Conservation (phyloP, 2,888 invertebrate species). For the Eupithecia vulgata region DNA sequence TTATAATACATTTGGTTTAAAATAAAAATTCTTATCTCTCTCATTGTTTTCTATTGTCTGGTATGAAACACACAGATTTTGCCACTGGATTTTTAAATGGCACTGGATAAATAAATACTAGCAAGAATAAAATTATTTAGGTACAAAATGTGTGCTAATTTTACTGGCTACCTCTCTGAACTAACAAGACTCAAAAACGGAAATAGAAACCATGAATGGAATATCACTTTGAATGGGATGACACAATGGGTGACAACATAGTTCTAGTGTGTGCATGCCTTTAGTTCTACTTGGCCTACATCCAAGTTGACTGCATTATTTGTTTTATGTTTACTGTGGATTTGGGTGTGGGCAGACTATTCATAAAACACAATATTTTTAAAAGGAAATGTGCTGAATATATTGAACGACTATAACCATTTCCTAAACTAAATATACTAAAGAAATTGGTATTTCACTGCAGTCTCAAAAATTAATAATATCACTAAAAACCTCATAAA, state of each 20-base stretch:
- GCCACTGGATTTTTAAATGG: neutral
- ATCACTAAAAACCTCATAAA: neutral
- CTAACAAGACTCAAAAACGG: no score
- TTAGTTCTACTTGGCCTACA: slow-evolving; percentile 22
- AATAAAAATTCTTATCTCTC: neutral
- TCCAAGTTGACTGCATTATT: slow-evolving; percentile 23
- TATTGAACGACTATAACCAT: neutral
- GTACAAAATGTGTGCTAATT: neutral
- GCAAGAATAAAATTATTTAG: neutral
- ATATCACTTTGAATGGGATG: slow-evolving; percentile 11
- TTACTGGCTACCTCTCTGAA: neutral
- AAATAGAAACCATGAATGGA: slow-evolving; percentile 2
- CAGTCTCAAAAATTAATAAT: neutral
- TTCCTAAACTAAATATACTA: neutral
- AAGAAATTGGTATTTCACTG: neutral
- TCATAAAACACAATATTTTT: neutral
- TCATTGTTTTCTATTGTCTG: neutral
- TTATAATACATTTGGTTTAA: neutral
- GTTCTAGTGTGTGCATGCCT: slow-evolving; percentile 10
- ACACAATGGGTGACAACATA: neutral
- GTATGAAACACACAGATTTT: neutral
- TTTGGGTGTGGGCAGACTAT: neutral
- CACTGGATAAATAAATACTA: neutral
- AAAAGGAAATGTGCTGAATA: neutral
- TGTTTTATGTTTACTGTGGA: slow-evolving; percentile 10